phyloP scores from a whole-genome alignment of 2,113 vertebrate genomes.

The Machaerirhynchus nigripectus region DNA sequence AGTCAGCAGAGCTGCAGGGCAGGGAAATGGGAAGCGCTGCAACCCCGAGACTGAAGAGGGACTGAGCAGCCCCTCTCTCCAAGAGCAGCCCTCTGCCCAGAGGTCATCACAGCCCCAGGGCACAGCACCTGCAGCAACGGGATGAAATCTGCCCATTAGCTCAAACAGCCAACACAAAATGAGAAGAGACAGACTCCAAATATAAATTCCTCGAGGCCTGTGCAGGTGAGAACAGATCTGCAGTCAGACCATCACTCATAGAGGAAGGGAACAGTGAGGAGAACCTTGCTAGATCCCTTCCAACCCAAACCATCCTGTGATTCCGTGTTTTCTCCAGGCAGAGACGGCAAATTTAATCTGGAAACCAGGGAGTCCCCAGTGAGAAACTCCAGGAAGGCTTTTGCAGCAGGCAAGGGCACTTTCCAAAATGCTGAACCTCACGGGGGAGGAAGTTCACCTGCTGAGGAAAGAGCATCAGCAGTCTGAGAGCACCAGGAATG shows the following conservation, averaged over 20 bases:
- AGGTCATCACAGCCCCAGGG: neutral
- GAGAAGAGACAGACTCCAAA: neutral
- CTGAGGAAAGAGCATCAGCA: neutral
- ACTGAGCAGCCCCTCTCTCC: neutral
- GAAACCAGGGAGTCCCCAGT: neutral
- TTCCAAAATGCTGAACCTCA: neutral
- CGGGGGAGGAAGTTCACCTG: neutral
- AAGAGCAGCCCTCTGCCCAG: neutral
- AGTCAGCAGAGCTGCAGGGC: neutral
- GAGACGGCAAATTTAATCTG: neutral
- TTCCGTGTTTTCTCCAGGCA: neutral
- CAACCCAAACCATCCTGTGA: neutral
- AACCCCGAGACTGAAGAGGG: neutral
- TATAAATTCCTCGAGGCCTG: fast-evolving
- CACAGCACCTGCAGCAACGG: neutral
- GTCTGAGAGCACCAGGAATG: neutral
- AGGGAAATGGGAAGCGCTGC: neutral
- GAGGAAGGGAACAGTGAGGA: neutral
- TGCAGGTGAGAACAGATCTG: neutral
- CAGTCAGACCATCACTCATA: fast-evolving
- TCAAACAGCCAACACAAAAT: too few species aligned
- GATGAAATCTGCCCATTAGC: neutral
- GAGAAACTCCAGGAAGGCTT: neutral
- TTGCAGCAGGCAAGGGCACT: fast-evolving
- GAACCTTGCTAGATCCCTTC: neutral